phyloP scores from a whole-genome alignment of 2,888 invertebrate genomes.

The Yponomeuta evonymella region DNA sequence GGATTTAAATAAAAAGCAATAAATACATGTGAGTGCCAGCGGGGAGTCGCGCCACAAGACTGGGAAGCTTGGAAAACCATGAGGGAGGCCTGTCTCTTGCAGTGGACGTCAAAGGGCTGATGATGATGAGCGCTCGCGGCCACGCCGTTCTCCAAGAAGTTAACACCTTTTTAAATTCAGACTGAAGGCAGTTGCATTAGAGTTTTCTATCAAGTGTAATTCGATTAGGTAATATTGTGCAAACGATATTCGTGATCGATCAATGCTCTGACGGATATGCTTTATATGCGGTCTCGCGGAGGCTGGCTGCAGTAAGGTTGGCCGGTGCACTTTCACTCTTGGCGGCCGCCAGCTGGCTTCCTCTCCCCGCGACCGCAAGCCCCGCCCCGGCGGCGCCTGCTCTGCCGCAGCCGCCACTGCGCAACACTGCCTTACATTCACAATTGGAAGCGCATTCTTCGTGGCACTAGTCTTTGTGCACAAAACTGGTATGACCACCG shows the following conservation, averaged over 20 bases:
- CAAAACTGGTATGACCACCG: conserved; percentile 9
- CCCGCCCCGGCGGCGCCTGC: conserved; percentile 25
- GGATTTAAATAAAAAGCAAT: no score
- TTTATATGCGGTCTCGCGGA: not conserved
- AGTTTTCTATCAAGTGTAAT: not conserved
- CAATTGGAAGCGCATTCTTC: conserved; percentile 16
- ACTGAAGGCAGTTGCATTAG: not conserved
- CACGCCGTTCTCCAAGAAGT: not conserved
- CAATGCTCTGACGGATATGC: conserved; percentile 4
- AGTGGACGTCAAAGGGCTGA: no score
- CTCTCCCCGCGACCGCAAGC: conserved; percentile 35
- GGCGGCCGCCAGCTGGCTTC: conserved; percentile 66
- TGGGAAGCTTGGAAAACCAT: no score
- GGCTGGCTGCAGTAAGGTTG: conserved; percentile 13
- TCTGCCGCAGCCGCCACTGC: conserved; percentile 37
- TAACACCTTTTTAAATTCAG: not conserved
- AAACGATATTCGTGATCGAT: not conserved
- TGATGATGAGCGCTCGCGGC: not conserved
- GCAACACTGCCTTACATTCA: conserved; percentile 64
- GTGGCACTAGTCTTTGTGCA: conserved; percentile 13
- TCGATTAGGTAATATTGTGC: not conserved
- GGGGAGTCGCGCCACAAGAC: no score
- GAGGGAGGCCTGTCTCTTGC: no score
- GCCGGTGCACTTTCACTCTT: conserved; percentile 68
- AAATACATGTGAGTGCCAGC: no score